Conservation (phyloP, 2,888 invertebrate species). For the Nymphalis c-album region DNA sequence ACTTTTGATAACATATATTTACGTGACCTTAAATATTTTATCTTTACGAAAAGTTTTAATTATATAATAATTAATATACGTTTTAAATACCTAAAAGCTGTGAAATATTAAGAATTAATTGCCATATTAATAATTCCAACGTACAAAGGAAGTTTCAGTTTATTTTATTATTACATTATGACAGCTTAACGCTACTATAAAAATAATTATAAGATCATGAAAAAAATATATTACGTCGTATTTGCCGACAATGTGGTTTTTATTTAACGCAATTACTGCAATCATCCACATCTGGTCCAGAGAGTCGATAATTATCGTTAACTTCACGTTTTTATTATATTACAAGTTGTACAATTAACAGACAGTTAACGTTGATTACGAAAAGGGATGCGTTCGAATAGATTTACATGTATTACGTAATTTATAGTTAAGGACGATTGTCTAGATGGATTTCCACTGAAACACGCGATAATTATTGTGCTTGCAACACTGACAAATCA, state of each 20-base stretch:
- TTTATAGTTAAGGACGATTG: too few relatives aligned
- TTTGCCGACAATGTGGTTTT: constrained; percentile 19
- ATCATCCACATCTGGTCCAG: constrained; percentile 18
- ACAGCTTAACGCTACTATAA: constrained; percentile 27
- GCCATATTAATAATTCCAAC: not conserved
- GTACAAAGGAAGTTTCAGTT: constrained; percentile 16
- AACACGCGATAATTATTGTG: too few relatives aligned
- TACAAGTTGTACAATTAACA: not conserved
- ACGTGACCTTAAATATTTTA: not conserved
- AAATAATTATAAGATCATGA: constrained; percentile 29
- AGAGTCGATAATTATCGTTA: constrained; percentile 12
- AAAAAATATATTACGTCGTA: constrained; percentile 18
- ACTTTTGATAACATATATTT: too few relatives aligned
- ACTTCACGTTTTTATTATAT: constrained; percentile 13
- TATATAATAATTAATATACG: not conserved
- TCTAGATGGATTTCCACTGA: too few relatives aligned
- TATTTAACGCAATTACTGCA: constrained; percentile 22
- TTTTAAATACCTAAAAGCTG: not conserved
- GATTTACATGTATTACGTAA: not conserved
- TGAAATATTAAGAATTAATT: not conserved
- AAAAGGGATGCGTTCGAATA: not conserved
- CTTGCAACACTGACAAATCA: too few relatives aligned
- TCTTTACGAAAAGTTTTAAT: not conserved
- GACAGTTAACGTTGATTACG: not conserved
- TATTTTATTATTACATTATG: constrained; percentile 18